Percentiles rank a stretch among this genome's conserved stretches.
Conservation (phyloP, 2,797 vertebrate genomes). For the Argyrosomus regius region DNA sequence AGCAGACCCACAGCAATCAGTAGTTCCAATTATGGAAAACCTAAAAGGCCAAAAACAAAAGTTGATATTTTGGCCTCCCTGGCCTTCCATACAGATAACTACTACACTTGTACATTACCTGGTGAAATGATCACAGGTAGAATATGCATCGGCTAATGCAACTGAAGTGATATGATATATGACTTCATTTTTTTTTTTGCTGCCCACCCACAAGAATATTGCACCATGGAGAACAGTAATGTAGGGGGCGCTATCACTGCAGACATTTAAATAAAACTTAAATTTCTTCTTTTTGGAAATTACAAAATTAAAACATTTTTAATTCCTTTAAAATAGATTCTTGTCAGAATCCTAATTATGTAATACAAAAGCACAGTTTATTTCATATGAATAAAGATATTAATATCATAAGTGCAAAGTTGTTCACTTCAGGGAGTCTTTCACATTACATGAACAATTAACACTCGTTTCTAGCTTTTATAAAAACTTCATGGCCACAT, state of each 20-base stretch:
- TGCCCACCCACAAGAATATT: background rate
- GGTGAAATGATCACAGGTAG: background rate
- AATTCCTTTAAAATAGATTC: background rate
- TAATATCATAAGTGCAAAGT: background rate
- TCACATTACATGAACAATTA: no score
- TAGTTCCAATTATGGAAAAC: background rate
- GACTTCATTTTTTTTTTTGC: background rate
- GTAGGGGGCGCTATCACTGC: background rate
- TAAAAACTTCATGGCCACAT: no score
- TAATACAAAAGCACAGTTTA: background rate
- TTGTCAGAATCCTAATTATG: background rate
- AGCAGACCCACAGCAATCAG: background rate
- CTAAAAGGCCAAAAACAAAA: background rate
- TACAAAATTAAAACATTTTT: background rate
- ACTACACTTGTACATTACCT: background rate
- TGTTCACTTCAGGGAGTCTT: no score
- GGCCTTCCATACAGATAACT: constrained; percentile 2
- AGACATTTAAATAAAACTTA: background rate
- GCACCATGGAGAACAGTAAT: background rate
- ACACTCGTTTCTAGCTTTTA: no score
- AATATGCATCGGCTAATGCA: background rate
- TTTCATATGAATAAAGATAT: background rate
- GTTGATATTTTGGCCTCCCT: background rate
- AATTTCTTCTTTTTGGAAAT: background rate
- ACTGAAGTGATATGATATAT: background rate